Conservation (phyloP, 1,140 invertebrate species). For the Euglossa dilemma region DNA sequence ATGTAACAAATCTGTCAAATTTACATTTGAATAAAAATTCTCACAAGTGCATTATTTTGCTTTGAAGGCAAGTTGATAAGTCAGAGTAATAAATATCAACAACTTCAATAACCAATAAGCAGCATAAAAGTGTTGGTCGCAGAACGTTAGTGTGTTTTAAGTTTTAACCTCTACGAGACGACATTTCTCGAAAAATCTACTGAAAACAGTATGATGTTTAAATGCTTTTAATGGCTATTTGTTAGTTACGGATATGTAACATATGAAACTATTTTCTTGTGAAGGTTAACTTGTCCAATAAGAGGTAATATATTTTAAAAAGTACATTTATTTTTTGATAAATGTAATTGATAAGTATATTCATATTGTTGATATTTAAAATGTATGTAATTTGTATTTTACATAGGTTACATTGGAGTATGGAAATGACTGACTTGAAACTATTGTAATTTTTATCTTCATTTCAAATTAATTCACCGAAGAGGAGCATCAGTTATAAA, state of each 20-base stretch:
- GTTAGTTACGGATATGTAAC: not conserved
- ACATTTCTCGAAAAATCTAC: not conserved
- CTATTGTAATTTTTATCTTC: not conserved
- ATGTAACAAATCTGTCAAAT: not conserved
- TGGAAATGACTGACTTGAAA: not conserved
- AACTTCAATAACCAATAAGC: not conserved
- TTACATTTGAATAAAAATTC: not conserved
- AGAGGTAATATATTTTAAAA: not conserved
- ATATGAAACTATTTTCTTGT: too few relatives aligned
- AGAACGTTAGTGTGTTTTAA: not conserved
- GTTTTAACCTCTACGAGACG: constrained; percentile 19
- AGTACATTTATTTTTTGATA: too few relatives aligned
- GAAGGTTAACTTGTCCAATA: not conserved
- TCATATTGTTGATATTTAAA: not conserved
- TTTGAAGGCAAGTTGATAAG: not conserved
- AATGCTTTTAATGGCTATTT: not conserved
- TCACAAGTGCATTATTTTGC: not conserved
- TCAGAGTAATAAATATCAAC: not conserved
- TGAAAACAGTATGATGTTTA: not conserved
- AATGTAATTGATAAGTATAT: not conserved
- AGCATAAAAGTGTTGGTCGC: not conserved
- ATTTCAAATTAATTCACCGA: not conserved
- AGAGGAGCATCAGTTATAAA: not conserved
- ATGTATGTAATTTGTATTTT: not conserved
- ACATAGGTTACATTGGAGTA: not conserved